Evolutionary conservation across 2,797 vertebrate species (phyloP), one percentile per base, ranked within the genome.

Genomic region (Oryzias dopingdopingensis): DNA sequence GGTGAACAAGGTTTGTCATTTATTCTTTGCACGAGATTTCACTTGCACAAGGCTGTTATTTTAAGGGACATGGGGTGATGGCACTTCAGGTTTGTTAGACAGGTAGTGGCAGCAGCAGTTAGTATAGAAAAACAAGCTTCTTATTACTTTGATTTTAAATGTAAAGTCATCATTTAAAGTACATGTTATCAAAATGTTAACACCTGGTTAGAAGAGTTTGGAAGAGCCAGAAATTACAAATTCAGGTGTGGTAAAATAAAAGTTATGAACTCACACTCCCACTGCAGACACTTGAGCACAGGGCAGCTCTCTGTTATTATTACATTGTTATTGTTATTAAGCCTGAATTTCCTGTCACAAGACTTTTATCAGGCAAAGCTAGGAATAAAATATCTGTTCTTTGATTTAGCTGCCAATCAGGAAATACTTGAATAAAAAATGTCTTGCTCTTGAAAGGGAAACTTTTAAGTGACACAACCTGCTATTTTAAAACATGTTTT

Each of bases 191-290:
- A 44, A 74, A 71, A 62, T 42, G 54, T 59, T 42, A 78, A 84
- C 75, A 85, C 65, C 85, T 85, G 85, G 82, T 80, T 78, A 42
- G 59, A 52, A 17, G 54, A 48, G 20, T 62, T 50, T 49, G 49
- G 50, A 62, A 42, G 57, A 45, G 18, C 53, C 59, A 61, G 53
- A 68, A 81, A 74, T 77, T 55, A 62, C 0, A 5, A 59, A 65
- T 74, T 72, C 63, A 81, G 81, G 80, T 57, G 77, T 84, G 79
- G 74, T 60, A 48, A 23, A 70, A 49, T 12, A 26, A 40, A 63
- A 42, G 53, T 24, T 15, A 29, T 23, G 44, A 48, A 43, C 29
- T 52, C 56, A 49, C 57, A 42, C 41, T 45, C 37, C 2, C 8
- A 6, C 42, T 67, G 29, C 22, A 50, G 37, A 52, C 29, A 57